Evolutionary conservation across 2,797 vertebrate genomes (phyloP).

Genomic region (Manis javanica): DNA sequence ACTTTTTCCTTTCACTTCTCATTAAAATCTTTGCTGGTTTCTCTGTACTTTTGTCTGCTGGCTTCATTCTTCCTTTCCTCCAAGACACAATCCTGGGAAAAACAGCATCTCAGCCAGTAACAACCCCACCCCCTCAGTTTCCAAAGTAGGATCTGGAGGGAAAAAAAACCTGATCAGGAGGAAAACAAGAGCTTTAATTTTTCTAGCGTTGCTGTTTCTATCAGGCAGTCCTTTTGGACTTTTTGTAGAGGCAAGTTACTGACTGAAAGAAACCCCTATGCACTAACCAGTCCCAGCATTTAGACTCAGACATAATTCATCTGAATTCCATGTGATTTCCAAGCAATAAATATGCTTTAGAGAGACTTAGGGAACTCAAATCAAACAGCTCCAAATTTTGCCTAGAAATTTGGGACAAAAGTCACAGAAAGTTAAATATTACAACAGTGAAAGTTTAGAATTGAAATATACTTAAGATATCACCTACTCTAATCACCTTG

Average conservation of each 20-base stretch:
- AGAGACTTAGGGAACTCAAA: not conserved
- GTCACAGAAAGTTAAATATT: not conserved
- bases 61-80: too few species aligned
- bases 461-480: not conserved
- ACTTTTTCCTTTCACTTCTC: too few species aligned
- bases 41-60: too few species aligned
- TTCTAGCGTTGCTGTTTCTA: not conserved
- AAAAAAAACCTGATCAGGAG: not conserved
- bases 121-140: not conserved
- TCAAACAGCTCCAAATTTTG: not conserved
- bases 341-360: not conserved
- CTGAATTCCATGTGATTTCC: not conserved
- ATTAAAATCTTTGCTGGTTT: too few species aligned
- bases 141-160: not conserved
- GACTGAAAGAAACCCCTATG: not conserved
- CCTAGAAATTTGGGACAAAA: not conserved
- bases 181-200: not conserved
- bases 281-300: not conserved
- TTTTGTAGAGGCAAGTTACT: not conserved
- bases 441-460: not conserved
- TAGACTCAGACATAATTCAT: constrained; percentile 12
- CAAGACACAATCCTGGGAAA: too few species aligned
- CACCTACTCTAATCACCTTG: not conserved
- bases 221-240: not conserved
- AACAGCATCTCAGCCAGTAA: too few species aligned